phyloP scores from a whole-genome alignment of 2,888 invertebrate species.

The Prostheceraeus crozeri region DNA sequence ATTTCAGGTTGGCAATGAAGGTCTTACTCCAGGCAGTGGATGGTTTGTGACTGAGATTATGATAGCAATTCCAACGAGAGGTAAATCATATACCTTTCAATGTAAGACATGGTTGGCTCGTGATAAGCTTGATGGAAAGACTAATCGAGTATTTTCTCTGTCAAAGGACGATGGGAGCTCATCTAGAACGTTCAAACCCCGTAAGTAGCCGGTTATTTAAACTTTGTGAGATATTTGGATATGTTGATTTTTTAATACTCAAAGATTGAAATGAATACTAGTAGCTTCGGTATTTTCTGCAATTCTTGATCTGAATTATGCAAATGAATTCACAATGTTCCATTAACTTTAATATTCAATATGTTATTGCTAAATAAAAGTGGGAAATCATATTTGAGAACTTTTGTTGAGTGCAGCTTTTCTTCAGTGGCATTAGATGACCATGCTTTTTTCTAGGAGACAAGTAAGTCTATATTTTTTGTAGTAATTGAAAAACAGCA shows the following conservation, averaged over 20 bases:
- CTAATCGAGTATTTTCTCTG: slow-evolving; percentile 48
- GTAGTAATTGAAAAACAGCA: no score
- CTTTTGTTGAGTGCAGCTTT: no score
- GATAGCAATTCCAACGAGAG: slow-evolving; percentile 54
- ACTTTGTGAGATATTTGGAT: background rate
- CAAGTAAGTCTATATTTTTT: no score
- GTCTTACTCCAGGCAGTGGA: slow-evolving; percentile 50
- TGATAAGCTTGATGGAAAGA: slow-evolving; percentile 54
- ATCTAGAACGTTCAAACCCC: slow-evolving; percentile 51
- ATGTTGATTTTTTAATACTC: background rate
- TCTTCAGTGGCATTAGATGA: no score
- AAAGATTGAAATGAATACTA: background rate
- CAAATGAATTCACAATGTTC: no score
- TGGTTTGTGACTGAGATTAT: slow-evolving; percentile 55
- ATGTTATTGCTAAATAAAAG: no score
- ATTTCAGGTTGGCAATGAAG: slow-evolving; percentile 54
- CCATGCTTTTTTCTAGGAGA: no score
- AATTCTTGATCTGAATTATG: background rate
- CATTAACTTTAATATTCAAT: no score
- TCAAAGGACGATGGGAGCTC: slow-evolving; percentile 49
- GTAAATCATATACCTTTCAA: slow-evolving; percentile 52
- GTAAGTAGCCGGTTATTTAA: slow-evolving; percentile 44
- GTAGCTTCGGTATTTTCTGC: background rate
- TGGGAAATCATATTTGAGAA: no score
- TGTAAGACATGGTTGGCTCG: slow-evolving; percentile 55